Percentiles rank a stretch among this genome's conserved stretches.
Evolutionary conservation across 2,888 invertebrate genomes (phyloP).

Genomic region (Plutella xylostella): DNA sequence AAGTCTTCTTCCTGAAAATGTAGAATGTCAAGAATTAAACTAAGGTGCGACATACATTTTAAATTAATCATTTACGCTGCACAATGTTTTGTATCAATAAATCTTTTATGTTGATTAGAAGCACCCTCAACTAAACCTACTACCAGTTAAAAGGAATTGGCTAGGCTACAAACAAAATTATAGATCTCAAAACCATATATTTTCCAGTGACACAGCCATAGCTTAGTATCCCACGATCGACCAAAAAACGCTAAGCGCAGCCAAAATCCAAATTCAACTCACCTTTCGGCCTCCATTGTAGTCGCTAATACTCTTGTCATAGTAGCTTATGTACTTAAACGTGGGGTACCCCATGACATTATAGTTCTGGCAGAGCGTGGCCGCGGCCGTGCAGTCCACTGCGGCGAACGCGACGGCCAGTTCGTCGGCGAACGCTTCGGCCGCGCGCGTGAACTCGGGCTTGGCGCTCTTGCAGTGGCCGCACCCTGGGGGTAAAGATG

Average conservation of each 20-base stretch:
- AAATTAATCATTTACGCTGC: no score
- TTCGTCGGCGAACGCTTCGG: conserved; percentile 80
- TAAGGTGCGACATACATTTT: neutral
- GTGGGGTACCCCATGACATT: conserved; percentile 88
- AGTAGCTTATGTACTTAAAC: conserved; percentile 86
- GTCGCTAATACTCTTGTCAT: conserved; percentile 74
- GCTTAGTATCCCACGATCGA: no score
- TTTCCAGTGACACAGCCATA: no score
- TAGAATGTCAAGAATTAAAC: neutral
- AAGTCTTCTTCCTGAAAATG: neutral
- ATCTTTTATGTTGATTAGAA: neutral
- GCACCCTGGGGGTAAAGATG: conserved; percentile 77
- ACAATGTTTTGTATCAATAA: neutral
- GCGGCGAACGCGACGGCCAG: conserved; percentile 83
- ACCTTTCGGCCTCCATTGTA: conserved; percentile 84
- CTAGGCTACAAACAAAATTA: no score
- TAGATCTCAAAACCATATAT: no score
- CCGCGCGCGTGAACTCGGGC: conserved; percentile 79
- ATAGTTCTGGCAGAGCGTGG: conserved; percentile 74
- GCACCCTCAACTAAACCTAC: no score
- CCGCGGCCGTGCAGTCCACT: conserved; percentile 81
- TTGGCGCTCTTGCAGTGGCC: conserved; percentile 91
- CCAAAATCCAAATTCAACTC: conserved; percentile 14
- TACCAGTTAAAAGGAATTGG: no score
- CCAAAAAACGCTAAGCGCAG: neutral